Evolutionary conservation across 2,888 invertebrate genomes (phyloP).

Genomic region (Scaeva pyrastri): DNA sequence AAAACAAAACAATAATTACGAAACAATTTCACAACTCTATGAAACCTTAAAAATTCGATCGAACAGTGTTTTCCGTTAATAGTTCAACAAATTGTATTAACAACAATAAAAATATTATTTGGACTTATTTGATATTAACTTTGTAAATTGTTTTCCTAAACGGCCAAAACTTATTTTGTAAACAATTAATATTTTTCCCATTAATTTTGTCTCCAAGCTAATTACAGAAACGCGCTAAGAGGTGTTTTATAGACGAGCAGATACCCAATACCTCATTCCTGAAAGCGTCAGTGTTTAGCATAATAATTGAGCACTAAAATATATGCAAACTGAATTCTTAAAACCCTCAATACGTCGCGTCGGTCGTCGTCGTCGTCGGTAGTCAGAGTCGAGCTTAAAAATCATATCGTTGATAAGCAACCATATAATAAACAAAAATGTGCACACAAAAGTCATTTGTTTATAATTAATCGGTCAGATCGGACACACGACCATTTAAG

Average conservation of each 20-base stretch:
- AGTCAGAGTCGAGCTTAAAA: constrained; percentile 29
- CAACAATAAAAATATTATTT: background rate
- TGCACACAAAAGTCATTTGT: constrained; percentile 66
- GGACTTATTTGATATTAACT: background rate
- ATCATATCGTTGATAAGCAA: constrained; percentile 46
- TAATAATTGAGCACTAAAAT: constrained; percentile 46
- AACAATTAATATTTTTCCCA: constrained; percentile 29
- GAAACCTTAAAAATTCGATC: too few species aligned
- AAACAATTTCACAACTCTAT: too few species aligned
- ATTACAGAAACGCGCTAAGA: constrained; percentile 65
- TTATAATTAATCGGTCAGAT: constrained; percentile 70
- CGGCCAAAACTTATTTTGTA: constrained; percentile 8
- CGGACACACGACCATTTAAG: constrained; percentile 68
- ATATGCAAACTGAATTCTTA: constrained; percentile 60
- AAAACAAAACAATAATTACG: too few species aligned
- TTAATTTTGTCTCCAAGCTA: constrained; percentile 44
- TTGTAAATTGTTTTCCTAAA: constrained; percentile 7
- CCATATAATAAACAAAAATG: constrained; percentile 41
- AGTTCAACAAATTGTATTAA: background rate
- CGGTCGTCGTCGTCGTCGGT: too few species aligned
- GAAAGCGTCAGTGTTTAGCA: constrained; percentile 35
- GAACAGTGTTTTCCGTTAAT: background rate
- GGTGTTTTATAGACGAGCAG: constrained; percentile 37
- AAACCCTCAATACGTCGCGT: constrained; percentile 4
- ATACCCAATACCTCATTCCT: background rate